Evolutionary conservation across 2,888 invertebrate species (phyloP).

Genomic region (Netelia inedita): DNA sequence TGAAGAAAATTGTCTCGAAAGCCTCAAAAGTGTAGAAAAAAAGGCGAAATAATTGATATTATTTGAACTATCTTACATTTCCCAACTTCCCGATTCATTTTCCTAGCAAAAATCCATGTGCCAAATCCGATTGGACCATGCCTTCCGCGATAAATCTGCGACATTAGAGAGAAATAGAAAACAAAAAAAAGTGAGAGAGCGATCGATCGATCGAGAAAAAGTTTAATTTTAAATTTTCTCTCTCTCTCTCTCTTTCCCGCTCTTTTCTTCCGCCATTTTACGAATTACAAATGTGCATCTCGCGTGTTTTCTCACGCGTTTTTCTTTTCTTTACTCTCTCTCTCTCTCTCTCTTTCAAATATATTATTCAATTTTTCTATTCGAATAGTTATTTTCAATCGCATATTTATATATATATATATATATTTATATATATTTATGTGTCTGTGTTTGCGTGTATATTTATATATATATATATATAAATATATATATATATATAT

Average conservation of each 20-base stretch:
- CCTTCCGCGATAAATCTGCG: conserved; percentile 22
- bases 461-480: conserved; percentile 55
- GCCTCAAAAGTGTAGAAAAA: conserved; percentile 79
- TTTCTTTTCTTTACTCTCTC: conserved; percentile 47
- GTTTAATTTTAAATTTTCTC: not conserved
- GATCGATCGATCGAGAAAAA: too few species aligned
- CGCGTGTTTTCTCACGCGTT: conserved; percentile 54
- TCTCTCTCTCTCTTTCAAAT: conserved; percentile 74
- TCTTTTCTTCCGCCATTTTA: conserved; percentile 23
- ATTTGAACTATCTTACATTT: conserved; percentile 65
- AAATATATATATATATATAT: conserved; percentile 57
- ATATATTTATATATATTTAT: conserved; percentile 43
- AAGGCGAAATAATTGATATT: conserved; percentile 78
- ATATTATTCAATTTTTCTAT: conserved; percentile 83
- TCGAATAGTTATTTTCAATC: conserved; percentile 78
- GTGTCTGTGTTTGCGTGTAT: conserved; percentile 73
- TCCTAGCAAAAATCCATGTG: not conserved
- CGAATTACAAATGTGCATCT: conserved; percentile 53
- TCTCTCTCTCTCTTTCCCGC: conserved; percentile 13
- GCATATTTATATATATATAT: conserved; percentile 68
- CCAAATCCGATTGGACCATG: conserved; percentile 13
- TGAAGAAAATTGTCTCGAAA: conserved; percentile 78
- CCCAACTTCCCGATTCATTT: not conserved
- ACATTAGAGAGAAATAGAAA: not conserved
- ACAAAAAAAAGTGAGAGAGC: too few species aligned